These are phyloP conservation scores for Rhamphomyia laevipes DNA, from an alignment of 2,888 invertebrate genomes.

Conservation along the genomic window DNA sequence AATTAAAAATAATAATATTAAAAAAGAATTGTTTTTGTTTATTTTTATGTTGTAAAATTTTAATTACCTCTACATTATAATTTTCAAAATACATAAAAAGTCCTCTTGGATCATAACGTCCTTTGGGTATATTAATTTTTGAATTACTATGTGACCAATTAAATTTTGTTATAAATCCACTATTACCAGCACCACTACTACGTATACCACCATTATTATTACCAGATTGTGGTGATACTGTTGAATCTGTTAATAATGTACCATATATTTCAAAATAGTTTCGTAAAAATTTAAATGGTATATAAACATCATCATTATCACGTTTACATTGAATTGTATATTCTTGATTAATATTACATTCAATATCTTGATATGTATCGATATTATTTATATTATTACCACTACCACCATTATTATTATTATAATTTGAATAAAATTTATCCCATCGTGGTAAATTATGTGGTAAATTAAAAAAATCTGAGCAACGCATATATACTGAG, in stretches of 20 bases:
- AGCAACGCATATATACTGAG: constrained; percentile 65
- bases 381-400: constrained; percentile 1
- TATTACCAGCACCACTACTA: background rate
- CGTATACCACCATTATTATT: constrained; percentile 42
- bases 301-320: constrained; percentile 74
- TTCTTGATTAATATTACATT: constrained; percentile 82
- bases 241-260: constrained; percentile 50
- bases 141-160: constrained; percentile 94
- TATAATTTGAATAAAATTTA: constrained; percentile 18
- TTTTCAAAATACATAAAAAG: constrained; percentile 95
- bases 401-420: constrained; percentile 13
- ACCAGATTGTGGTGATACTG: constrained; percentile 12
- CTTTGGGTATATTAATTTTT: constrained; percentile 78
- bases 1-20: background rate
- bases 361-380: constrained; percentile 47
- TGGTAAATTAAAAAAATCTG: constrained; percentile 40
- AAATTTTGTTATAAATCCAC: constrained; percentile 54
- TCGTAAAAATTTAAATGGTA: constrained; percentile 86
- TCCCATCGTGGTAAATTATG: constrained; percentile 29
- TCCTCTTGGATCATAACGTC: constrained; percentile 78
- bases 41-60: no score
- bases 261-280: constrained; percentile 94
- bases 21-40: no score
- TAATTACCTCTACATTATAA: constrained; percentile 80
- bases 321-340: constrained; percentile 66